Evolutionary conservation across 2,888 invertebrate genomes (phyloP).

Genomic region (Ichneumoninae sp.): DNA sequence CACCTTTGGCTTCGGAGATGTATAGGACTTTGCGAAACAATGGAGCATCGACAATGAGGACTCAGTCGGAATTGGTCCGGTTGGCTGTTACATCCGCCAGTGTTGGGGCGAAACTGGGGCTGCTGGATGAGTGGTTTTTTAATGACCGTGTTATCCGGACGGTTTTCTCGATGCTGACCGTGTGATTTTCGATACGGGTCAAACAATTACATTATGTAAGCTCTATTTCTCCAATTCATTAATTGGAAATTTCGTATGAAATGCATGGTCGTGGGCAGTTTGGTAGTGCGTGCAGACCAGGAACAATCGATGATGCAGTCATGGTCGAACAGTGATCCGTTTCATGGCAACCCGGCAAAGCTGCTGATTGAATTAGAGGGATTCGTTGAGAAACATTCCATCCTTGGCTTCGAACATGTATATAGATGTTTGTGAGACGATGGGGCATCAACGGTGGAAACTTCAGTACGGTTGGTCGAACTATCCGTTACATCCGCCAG

Average conservation of each 20-base stretch:
- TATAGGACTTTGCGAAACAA: not conserved
- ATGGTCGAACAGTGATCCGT: conserved; percentile 16
- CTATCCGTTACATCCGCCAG: too few species aligned
- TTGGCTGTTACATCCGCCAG: not conserved
- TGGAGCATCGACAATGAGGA: too few species aligned
- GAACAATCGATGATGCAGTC: conserved; percentile 15
- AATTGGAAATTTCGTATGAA: conserved; percentile 7
- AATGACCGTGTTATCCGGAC: too few species aligned
- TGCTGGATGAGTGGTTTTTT: too few species aligned
- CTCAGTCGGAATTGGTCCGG: not conserved
- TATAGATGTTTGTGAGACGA: too few species aligned
- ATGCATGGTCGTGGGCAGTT: not conserved
- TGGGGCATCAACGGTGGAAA: too few species aligned
- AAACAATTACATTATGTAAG: not conserved
- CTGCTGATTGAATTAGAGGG: conserved; percentile 49
- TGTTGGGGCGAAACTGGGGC: too few species aligned
- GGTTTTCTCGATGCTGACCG: not conserved
- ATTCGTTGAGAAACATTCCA: conserved; percentile 6
- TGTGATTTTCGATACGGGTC: not conserved
- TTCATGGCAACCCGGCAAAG: not conserved
- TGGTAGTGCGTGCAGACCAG: too few species aligned
- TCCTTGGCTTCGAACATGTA: too few species aligned
- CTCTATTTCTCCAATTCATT: not conserved
- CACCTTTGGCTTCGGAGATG: not conserved
- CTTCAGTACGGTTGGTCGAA: too few species aligned